Base-by-base conservation (phyloP, 2,888 invertebrate genomes). In the Druceiella hillmani region DNA sequence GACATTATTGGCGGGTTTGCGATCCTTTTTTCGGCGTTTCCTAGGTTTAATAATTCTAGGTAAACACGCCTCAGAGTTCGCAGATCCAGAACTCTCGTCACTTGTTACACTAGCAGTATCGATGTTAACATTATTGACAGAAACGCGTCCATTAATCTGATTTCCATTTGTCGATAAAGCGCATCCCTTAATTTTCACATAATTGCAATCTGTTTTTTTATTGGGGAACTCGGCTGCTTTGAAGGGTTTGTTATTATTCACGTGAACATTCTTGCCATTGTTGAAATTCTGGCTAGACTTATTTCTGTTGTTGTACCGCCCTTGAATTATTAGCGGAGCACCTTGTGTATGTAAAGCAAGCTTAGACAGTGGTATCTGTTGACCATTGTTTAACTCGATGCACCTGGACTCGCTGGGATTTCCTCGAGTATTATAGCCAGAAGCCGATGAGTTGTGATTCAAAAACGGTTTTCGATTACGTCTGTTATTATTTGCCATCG, bases 11-110 rank as follows among this genome's bases (percentile, higher is more conserved):
- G 74, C 68, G 20, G 87, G 84, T 64, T 88, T 87, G 50, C 88
- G 75, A 59, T 90, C 90, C 64, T 90, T 91, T 79, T 90, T 91
- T 58, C 90, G 80, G 34, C 91, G 77, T 59, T 91, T 91, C 33
- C 91, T 72, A 4, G 90, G 90, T 61, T 91, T 91, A 54, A 91
- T 90, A 47, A 91, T 89, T 51, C 91, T 76, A 47, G 90, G 90
- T 55, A 90, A 66, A 65, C 85, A 85, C 47, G 83, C 84, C 57
- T 87, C 87, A 6, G 82, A 71, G 53, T 72, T 70, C 28, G 64
- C 66, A 28, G 71, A 72, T 40, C 79, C 79, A 50, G 82, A 82
- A 64, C 84, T 83, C 66, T 85, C 85, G 61, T 85, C 85, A 63
- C 84, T 85, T 42, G 82, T 78, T 51, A 83, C 80, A 64, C 83